A percentile compares a stretch with the other conserved stretches of the same genome.
These are phyloP conservation scores for Patella pellucida DNA, from an alignment of 2,888 invertebrate genomes.

Conservation along the genomic window DNA sequence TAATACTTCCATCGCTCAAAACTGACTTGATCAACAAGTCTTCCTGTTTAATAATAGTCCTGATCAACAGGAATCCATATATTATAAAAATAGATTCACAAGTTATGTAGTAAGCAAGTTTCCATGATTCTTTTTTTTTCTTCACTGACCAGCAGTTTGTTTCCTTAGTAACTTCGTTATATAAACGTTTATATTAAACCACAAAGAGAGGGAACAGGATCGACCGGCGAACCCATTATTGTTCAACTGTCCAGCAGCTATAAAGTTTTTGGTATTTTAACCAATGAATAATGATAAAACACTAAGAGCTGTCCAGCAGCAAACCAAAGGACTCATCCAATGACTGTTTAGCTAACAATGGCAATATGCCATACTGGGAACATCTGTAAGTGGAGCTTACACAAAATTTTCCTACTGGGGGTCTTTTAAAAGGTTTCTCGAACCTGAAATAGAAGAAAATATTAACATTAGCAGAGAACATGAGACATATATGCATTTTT, in stretches of 20 bases:
- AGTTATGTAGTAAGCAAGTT: neutral
- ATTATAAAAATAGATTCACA: neutral
- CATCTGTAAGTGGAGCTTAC: slow-evolving; percentile 56
- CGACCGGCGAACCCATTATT: neutral
- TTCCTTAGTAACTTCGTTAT: neutral
- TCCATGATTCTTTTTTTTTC: neutral
- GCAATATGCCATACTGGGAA: slow-evolving; percentile 64
- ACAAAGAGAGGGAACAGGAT: slow-evolving; percentile 4
- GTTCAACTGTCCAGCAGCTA: neutral
- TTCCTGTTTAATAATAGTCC: slow-evolving; percentile 11
- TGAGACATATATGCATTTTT: neutral
- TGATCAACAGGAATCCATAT: slow-evolving; percentile 32
- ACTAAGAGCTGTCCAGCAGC: neutral
- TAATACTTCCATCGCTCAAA: slow-evolving; percentile 9
- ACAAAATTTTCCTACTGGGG: slow-evolving; percentile 57
- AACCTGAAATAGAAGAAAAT: slow-evolving; percentile 45
- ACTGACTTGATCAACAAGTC: slow-evolving; percentile 2
- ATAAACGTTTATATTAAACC: neutral
- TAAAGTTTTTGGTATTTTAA: neutral
- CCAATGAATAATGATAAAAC: neutral
- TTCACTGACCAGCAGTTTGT: slow-evolving; percentile 3
- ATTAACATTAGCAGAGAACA: neutral
- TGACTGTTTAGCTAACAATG: slow-evolving; percentile 37
- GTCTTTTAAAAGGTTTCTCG: slow-evolving; percentile 47
- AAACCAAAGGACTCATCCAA: neutral